Base-by-base conservation (phyloP, 2,797 vertebrate species). In the Mastacembelus armatus region DNA sequence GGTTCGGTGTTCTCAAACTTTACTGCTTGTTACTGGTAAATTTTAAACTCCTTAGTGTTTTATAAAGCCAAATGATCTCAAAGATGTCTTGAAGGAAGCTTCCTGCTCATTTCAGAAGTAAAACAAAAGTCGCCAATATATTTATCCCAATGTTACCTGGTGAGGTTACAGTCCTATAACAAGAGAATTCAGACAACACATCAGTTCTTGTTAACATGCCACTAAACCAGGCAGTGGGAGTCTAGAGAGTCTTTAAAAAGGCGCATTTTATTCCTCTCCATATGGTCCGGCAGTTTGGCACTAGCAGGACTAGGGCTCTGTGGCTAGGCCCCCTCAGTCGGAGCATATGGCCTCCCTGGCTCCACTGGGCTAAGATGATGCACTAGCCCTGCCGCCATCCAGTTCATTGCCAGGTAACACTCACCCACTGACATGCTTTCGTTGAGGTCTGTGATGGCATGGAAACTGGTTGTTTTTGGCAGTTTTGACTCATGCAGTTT, bases 291-390 rank as follows among this genome's bases (percentile, higher is more conserved):
- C 76, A 72, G 75, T 82, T 86, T 86, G 71, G 80, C 61, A 56
- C 47, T 7, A 48, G 66, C 48, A 71, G 72, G 76, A 84, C 69
- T 65, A 47, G 45, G 45, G 15, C 65, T 75, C 50, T 18, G 49
- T 27, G 44, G 80, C 32, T 49, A 62, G 52, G 64, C 69, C 68
- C 76, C 80, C 79, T 61, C 65, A 45, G 74, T 40, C 61, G 19
- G 40, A 66, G 63, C 88, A 90, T 89, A 91, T 89, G 88, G 85
- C 55, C 67, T 71, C 10, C 0, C 72, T 76, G 81, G 74, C 76
- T 77, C 48, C 54, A 27, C 68, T 69, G 65, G 48, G 64, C 61
- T 69, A 59, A 47, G 51, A 79, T 78, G 59, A 84, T 67, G 36
- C 74, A 62, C 71, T 29, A 50, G 66, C 66, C 58, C 49, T 59